Conservation (phyloP, 2,113 vertebrate species). For the Clarias magur region DNA sequence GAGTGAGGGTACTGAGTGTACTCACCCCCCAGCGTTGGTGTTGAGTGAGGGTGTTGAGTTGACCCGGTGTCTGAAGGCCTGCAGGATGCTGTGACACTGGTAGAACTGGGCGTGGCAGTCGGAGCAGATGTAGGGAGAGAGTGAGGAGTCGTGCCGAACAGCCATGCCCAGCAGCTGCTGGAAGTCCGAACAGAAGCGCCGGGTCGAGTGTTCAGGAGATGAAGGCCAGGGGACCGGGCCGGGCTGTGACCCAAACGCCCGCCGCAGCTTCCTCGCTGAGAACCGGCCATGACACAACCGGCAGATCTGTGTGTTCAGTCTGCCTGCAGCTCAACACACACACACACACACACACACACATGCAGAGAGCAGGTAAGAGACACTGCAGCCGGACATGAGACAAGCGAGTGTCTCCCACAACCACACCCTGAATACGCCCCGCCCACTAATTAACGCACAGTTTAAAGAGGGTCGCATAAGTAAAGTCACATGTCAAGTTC, state of each 20-base stretch:
- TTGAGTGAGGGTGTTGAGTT: conserved; percentile 74
- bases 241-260: conserved; percentile 79
- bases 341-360: not conserved
- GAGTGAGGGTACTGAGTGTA: conserved; percentile 69
- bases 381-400: no score
- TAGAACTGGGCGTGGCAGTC: conserved; percentile 94
- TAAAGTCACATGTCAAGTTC: no score
- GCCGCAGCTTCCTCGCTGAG: conserved; percentile 83
- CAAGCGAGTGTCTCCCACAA: no score
- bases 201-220: conserved; percentile 63
- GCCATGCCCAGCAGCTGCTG: conserved; percentile 87
- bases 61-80: conserved; percentile 85
- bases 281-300: conserved; percentile 95
- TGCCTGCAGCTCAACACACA: conserved; percentile 13
- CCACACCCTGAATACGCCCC: no score
- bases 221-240: conserved; percentile 57
- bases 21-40: conserved; percentile 70
- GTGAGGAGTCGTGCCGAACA: conserved; percentile 78
- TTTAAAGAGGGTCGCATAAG: no score
- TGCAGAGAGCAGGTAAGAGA: no score
- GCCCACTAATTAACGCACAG: no score
- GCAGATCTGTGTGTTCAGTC: conserved; percentile 74
- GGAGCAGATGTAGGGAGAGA: conserved; percentile 90
- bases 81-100: conserved; percentile 86
- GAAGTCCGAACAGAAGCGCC: conserved; percentile 86